Evolutionary conservation across 1,140 invertebrate species (phyloP), one percentile per base, ranked within the genome.

Genomic region (Lanistes nyassanus): DNA sequence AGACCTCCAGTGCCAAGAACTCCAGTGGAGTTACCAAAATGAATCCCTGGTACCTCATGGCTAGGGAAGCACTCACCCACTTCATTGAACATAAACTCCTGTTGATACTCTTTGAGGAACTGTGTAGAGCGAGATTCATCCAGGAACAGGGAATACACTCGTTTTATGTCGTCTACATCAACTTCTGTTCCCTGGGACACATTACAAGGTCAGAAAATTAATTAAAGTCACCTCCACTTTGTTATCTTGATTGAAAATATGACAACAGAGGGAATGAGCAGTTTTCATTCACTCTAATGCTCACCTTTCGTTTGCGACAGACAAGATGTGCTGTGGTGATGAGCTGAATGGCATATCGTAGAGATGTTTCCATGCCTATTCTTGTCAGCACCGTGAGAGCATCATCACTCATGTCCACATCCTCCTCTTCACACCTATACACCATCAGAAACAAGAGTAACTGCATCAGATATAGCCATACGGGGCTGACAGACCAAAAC

Each of bases 301-400:
- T 65, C 72, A 95, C 94, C 91, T 98, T 98, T 92, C 93, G 79
- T 90, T 92, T 90, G 91, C 92, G 91, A 74, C 95, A 93, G 47
- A 99, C 95, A 34, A 99, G 92, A 84, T 94, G 95, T 0, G 98
- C 95, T 0, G 96, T 95, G 53, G 97, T 98, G 80, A 99, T 99
- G 7, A 99, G 91, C 86, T 99, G 98, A 89, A 99, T 99, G n/a
- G 97, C 95, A 89, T 99, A 99, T 75, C 97, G 92, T 2, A 99
- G 91, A 4, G 97, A 97, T 0, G 97, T 98, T 88, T 98, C 96
- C 36, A 94, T 93, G 21, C 96, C 97, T 65, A 99, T 97, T 42
- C 95, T 92, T 0, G 97, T 98, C 29, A 99, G 90, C 21, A 99
- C 94, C 0, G 93, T 94, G 55, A 99, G 86, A 0, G 97, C 98